These are phyloP conservation scores for Listronotus oregonensis DNA, from an alignment of 1,140 invertebrate species.

Conservation along the genomic window DNA sequence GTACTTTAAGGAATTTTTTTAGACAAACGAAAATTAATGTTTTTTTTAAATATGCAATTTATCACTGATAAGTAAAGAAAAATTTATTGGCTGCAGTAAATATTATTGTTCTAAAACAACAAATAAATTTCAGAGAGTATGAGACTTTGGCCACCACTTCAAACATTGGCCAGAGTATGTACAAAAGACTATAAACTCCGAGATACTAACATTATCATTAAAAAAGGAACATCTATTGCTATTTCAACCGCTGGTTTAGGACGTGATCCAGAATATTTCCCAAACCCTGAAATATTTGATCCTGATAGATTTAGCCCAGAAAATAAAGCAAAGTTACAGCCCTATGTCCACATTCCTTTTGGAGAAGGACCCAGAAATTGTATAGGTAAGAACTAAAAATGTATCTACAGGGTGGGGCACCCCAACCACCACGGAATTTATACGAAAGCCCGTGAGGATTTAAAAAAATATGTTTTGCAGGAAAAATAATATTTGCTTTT, in stretches of 20 bases:
- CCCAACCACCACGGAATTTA: too few species aligned
- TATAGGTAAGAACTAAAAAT: conserved; percentile 54
- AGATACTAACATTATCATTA: conserved; percentile 61
- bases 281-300: conserved; percentile 64
- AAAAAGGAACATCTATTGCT: conserved; percentile 64
- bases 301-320: conserved; percentile 63
- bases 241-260: conserved; percentile 68
- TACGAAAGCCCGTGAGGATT: too few species aligned
- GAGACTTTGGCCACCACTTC: conserved; percentile 66
- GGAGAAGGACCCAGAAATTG: conserved; percentile 65
- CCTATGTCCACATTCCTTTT: conserved; percentile 61
- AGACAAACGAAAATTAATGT: too few species aligned
- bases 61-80: too few species aligned
- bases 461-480: too few species aligned
- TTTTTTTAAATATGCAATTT: too few species aligned
- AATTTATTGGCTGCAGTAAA: too few species aligned
- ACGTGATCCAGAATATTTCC: conserved; percentile 61
- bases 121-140: conserved; percentile 64
- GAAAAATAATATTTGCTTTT: too few species aligned
- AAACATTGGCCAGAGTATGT: conserved; percentile 62
- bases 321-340: conserved; percentile 47
- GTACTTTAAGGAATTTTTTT: too few species aligned
- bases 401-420: too few species aligned
- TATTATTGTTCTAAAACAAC: too few species aligned
- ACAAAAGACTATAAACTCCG: conserved; percentile 62